phyloP scores from a whole-genome alignment of 2,797 vertebrate genomes.

The Bradypodion ventrale region DNA sequence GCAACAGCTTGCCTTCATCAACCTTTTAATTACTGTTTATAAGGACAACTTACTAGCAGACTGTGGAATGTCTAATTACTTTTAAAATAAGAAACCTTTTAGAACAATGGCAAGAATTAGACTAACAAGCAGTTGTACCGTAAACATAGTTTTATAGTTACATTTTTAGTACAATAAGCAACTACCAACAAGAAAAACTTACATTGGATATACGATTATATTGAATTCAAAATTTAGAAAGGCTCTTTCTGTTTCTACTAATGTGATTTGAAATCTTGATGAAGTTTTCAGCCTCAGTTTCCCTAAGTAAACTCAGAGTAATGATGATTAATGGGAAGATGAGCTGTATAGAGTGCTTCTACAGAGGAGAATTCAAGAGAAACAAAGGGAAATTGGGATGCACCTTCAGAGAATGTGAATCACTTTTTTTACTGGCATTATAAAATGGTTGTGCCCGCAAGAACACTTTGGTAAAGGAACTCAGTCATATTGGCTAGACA shows the following conservation, averaged over 20 bases:
- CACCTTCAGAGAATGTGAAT: background rate
- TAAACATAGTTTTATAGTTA: background rate
- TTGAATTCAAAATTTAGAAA: background rate
- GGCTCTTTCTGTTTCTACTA: background rate
- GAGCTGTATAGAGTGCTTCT: background rate
- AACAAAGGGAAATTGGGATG: background rate
- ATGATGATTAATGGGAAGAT: too few relatives aligned
- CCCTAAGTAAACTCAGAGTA: background rate
- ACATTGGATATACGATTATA: background rate
- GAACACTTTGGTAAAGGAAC: too few relatives aligned
- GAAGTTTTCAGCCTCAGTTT: background rate
- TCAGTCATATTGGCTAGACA: too few relatives aligned
- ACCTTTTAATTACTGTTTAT: conserved; percentile 18
- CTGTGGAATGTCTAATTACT: background rate
- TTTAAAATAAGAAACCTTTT: background rate
- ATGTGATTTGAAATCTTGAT: background rate
- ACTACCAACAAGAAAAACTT: background rate
- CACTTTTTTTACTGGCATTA: background rate
- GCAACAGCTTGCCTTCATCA: background rate
- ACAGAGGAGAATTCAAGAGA: background rate
- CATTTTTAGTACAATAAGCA: background rate
- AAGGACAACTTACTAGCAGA: background rate
- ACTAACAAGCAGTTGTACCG: background rate
- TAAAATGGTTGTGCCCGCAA: too few relatives aligned
- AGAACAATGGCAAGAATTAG: background rate